phyloP scores from a whole-genome alignment of 2,888 invertebrate genomes.

The Conus canariensis region DNA sequence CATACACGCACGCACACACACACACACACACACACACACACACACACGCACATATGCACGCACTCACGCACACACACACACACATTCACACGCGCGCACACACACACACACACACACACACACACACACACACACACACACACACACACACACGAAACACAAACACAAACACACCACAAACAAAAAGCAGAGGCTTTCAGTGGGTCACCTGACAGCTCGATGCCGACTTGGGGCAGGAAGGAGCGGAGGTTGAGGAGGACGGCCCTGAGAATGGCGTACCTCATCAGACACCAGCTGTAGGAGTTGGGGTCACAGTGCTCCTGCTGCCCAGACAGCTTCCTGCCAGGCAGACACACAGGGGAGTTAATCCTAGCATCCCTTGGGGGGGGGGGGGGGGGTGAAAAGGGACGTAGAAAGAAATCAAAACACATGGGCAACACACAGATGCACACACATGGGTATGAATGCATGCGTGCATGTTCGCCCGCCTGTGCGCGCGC shows the following conservation, averaged over 20 bases:
- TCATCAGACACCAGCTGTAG: slow-evolving; percentile 96
- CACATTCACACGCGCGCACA: slow-evolving; percentile 7
- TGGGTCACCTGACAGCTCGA: slow-evolving; percentile 89
- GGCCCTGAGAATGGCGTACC: slow-evolving; percentile 91
- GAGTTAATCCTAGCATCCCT: too few relatives aligned
- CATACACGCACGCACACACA: background rate
- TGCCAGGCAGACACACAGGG: slow-evolving; percentile 34
- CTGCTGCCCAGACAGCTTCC: slow-evolving; percentile 55
- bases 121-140: background rate
- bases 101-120: background rate
- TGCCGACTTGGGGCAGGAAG: slow-evolving; percentile 92
- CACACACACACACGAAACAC: background rate
- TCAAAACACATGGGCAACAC: too few relatives aligned
- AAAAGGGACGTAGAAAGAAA: too few relatives aligned
- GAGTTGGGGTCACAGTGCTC: slow-evolving; percentile 96
- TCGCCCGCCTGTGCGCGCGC: too few relatives aligned
- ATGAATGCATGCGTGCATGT: too few relatives aligned
- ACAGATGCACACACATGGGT: too few relatives aligned
- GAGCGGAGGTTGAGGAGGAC: slow-evolving; percentile 91
- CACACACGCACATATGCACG: background rate
- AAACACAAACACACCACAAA: background rate
- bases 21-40: background rate
- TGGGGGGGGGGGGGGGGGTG: too few relatives aligned
- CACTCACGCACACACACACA: background rate
- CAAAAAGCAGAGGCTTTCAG: too few relatives aligned